Evolutionary conservation across 2,797 vertebrate species (phyloP).

Genomic region (Pteronotus mesoamericanus): DNA sequence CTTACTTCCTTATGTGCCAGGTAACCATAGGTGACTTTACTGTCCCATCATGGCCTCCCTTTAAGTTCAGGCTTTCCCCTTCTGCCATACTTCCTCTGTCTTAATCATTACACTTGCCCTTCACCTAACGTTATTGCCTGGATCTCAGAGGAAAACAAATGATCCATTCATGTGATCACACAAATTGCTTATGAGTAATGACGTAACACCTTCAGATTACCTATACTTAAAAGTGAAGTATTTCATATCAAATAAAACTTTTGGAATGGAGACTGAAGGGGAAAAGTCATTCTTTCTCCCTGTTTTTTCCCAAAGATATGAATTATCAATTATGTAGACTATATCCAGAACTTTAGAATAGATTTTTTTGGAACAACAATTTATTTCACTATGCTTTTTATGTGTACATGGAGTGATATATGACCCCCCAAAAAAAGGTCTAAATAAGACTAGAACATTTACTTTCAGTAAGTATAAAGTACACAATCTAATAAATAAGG

Average conservation of each 20-base stretch:
- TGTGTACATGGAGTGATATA: background rate
- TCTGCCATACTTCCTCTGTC: background rate
- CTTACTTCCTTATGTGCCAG: background rate
- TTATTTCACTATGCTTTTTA: background rate
- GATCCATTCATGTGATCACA: background rate
- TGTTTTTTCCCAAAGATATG: background rate
- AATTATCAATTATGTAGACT: background rate
- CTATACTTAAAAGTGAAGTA: background rate
- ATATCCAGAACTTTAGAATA: background rate
- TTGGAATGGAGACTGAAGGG: background rate
- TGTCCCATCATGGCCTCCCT: background rate
- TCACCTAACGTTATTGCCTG: background rate
- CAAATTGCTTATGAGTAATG: background rate
- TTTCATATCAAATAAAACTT: background rate
- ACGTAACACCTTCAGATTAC: background rate
- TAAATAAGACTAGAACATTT: background rate
- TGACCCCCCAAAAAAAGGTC: background rate
- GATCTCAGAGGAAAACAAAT: background rate
- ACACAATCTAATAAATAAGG: background rate
- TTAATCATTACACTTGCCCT: background rate
- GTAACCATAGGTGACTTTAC: too few species aligned
- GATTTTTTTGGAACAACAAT: background rate
- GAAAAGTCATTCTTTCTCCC: background rate
- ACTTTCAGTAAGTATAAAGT: background rate
- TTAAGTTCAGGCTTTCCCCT: background rate